Conservation (phyloP, 2,888 invertebrate genomes). For the Invenusta paracnida region DNA sequence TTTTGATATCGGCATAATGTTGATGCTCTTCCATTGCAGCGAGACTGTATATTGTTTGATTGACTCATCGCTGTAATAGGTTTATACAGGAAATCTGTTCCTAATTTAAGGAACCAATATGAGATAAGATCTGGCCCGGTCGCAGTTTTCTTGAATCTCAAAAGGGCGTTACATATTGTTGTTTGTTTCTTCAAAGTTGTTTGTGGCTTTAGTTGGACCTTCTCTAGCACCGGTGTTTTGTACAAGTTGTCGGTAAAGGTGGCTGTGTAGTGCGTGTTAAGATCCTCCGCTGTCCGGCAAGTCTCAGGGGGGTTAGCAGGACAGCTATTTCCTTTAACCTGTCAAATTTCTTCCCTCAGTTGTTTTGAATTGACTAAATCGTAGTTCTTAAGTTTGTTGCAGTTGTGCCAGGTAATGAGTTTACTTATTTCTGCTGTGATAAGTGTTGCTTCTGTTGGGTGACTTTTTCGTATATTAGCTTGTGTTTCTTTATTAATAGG, state of each 20-base stretch:
- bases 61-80: not conserved
- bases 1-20: not conserved
- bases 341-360: not conserved
- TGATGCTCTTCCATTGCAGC: not conserved
- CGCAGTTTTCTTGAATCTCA: not conserved
- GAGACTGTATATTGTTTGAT: slow-evolving; percentile 3
- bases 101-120: not conserved
- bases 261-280: not conserved
- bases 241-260: slow-evolving; percentile 1
- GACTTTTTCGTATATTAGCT: not conserved
- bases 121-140: not conserved
- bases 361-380: not conserved
- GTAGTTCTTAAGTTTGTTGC: not conserved
- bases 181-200: not conserved
- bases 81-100: not conserved
- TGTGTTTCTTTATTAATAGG: not conserved
- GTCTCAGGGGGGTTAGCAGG: not conserved
- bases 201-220: not conserved
- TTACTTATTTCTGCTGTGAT: not conserved
- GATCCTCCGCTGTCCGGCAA: not conserved
- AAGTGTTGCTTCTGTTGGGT: not conserved
- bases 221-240: not conserved
- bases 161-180: not conserved
- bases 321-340: not conserved
- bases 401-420: not conserved